Conservation (phyloP, 2,113 vertebrate genomes). For the Amazona guildingii region DNA sequence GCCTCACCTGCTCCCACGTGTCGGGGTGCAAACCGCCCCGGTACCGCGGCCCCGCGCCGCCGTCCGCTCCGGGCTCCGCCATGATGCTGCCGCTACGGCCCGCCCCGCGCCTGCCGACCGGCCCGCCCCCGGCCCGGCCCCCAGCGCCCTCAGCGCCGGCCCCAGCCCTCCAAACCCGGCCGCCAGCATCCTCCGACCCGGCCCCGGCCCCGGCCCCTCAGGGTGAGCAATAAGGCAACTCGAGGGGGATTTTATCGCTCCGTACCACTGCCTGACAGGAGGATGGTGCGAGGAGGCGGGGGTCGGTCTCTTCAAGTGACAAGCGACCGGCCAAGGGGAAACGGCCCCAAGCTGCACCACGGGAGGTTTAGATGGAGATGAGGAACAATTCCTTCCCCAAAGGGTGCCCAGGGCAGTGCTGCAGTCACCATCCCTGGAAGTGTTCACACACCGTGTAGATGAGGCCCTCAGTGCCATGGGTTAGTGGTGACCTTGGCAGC, state of each 20-base stretch:
- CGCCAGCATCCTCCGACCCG: fast-evolving
- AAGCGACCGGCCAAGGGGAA: background rate
- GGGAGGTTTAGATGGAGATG: background rate
- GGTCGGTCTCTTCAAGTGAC: background rate
- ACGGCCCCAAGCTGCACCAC: background rate
- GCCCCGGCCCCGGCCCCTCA: too few relatives aligned
- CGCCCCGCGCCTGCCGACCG: background rate
- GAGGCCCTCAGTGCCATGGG: background rate
- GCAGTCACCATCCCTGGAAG: background rate
- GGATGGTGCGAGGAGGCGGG: background rate
- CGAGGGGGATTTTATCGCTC: too few relatives aligned
- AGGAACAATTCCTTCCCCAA: background rate
- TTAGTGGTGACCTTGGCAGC: background rate
- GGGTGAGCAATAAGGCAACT: too few relatives aligned
- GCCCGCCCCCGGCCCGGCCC: background rate
- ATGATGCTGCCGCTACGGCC: background rate
- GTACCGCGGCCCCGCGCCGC: background rate
- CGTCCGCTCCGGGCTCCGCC: background rate
- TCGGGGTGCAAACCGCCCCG: conserved; percentile 13
- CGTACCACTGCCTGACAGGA: background rate
- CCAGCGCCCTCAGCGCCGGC: fast-evolving
- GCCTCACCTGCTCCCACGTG: conserved; percentile 36
- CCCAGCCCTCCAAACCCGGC: too few relatives aligned
- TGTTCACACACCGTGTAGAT: background rate
- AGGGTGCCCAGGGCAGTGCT: background rate